Conservation (phyloP, 35 echinoderm and acorn worm species). For the Apostichopus japonicus region DNA sequence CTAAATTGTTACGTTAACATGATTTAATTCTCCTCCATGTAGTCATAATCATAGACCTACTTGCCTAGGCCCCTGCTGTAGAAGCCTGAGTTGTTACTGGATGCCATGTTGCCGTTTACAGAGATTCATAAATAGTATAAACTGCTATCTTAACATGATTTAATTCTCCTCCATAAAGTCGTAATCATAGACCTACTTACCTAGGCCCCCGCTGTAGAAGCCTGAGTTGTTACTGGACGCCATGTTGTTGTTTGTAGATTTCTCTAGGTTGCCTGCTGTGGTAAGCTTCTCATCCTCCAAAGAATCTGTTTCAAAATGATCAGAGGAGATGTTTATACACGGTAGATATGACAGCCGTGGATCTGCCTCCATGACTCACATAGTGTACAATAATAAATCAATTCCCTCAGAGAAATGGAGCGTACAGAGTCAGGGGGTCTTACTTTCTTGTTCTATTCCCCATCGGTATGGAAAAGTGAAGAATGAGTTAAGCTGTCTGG, state of each 20-base stretch:
- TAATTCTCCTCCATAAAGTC: no score
- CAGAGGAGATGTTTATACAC: constrained; percentile 40
- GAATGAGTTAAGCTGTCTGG: background rate
- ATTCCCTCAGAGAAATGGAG: background rate
- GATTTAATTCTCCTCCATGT: no score
- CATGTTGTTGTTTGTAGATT: constrained; percentile 28
- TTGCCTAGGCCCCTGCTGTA: constrained; percentile 21
- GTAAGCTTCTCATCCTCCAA: constrained; percentile 34
- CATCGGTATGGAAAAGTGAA: background rate
- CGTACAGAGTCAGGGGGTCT: background rate
- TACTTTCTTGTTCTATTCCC: background rate
- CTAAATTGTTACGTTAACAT: no score
- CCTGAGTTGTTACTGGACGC: constrained; percentile 43
- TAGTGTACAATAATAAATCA: constrained; percentile 27
- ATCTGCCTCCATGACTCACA: constrained; percentile 48
- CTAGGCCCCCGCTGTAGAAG: constrained; percentile 24
- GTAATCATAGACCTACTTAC: background rate
- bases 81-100: constrained; percentile 45
- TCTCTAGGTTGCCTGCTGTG: constrained; percentile 23
- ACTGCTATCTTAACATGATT: no score
- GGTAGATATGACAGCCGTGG: constrained; percentile 2
- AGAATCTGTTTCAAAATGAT: constrained; percentile 59
- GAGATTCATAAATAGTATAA: no score
- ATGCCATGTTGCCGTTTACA: constrained; percentile 37
- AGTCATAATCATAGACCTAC: background rate